Conservation (phyloP, 2,888 invertebrate genomes). For the Noctua fimbriata region DNA sequence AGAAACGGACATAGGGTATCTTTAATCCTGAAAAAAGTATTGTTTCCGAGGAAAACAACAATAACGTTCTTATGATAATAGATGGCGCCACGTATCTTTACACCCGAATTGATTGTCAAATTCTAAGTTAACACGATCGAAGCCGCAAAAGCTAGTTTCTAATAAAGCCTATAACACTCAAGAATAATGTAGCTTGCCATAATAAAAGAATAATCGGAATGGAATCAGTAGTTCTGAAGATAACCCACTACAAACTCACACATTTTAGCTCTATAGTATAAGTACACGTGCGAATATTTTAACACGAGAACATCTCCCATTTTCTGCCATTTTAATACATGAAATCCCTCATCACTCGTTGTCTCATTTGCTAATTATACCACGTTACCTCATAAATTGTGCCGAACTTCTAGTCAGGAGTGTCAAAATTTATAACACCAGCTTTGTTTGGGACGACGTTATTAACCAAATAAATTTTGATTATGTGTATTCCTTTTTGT, state of each 20-base stretch:
- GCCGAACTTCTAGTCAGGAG: conserved; percentile 54
- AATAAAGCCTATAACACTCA: not conserved
- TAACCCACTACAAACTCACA: not conserved
- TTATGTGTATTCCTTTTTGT: conserved; percentile 64
- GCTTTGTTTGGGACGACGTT: conserved; percentile 60
- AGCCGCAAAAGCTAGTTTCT: too few species aligned
- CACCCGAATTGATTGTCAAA: too few species aligned
- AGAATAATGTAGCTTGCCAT: not conserved
- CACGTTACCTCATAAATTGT: conserved; percentile 62
- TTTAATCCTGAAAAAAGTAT: too few species aligned
- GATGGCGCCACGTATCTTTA: too few species aligned
- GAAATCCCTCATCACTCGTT: conserved; percentile 47
- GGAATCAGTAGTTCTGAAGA: not conserved
- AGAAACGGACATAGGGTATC: too few species aligned
- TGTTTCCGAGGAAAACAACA: too few species aligned
- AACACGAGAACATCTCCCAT: conserved; percentile 22
- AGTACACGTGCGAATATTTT: not conserved
- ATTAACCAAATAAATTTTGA: conserved; percentile 72
- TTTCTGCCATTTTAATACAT: conserved; percentile 11
- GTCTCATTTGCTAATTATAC: conserved; percentile 58
- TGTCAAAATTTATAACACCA: conserved; percentile 67
- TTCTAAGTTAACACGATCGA: too few species aligned
- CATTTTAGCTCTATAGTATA: not conserved
- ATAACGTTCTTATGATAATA: too few species aligned
- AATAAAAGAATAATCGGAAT: not conserved